Percentiles rank a stretch among this genome's conserved stretches.
These are phyloP conservation scores for Lasioglossum pauxillum DNA, from an alignment of 2,888 invertebrate species.

Conservation along the genomic window DNA sequence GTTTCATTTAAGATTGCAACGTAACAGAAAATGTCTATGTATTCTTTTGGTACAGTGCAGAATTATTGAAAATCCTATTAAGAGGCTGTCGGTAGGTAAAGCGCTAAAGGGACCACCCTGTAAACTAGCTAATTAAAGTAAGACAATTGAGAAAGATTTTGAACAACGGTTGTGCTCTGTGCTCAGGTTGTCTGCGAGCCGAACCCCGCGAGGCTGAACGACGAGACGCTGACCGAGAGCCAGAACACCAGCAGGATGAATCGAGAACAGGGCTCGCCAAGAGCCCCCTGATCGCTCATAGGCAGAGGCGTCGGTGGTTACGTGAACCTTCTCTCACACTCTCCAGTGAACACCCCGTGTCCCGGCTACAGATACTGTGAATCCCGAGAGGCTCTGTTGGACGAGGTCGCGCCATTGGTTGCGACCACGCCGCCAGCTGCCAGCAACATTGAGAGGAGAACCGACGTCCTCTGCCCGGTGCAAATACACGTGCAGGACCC, in stretches of 20 bases:
- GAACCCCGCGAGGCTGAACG: slow-evolving; percentile 59
- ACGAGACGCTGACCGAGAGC: slow-evolving; percentile 72
- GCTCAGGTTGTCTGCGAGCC: slow-evolving; percentile 72
- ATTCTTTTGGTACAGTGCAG: too few relatives aligned
- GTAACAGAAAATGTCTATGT: too few relatives aligned
- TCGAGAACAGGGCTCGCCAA: slow-evolving; percentile 46
- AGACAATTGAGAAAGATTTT: too few relatives aligned
- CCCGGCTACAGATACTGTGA: slow-evolving; percentile 73
- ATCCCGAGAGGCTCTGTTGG: slow-evolving; percentile 68
- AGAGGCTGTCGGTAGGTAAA: too few relatives aligned
- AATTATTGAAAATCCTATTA: too few relatives aligned
- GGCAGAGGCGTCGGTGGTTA: slow-evolving; percentile 71
- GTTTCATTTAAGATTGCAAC: too few relatives aligned
- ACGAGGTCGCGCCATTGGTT: slow-evolving; percentile 66
- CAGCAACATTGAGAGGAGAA: slow-evolving; percentile 48
- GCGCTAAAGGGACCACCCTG: too few relatives aligned
- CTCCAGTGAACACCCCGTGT: slow-evolving; percentile 77
- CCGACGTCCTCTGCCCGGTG: slow-evolving; percentile 71
- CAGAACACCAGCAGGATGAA: slow-evolving; percentile 44
- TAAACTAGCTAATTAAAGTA: too few relatives aligned
- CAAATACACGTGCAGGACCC: slow-evolving; percentile 71
- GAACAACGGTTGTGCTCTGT: too few relatives aligned
- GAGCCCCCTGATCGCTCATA: slow-evolving; percentile 76
- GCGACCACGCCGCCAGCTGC: slow-evolving; percentile 60
- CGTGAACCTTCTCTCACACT: slow-evolving; percentile 76